Base-by-base conservation (phyloP, 2,113 vertebrate species). In the Cyanoramphus novaezelandiae region DNA sequence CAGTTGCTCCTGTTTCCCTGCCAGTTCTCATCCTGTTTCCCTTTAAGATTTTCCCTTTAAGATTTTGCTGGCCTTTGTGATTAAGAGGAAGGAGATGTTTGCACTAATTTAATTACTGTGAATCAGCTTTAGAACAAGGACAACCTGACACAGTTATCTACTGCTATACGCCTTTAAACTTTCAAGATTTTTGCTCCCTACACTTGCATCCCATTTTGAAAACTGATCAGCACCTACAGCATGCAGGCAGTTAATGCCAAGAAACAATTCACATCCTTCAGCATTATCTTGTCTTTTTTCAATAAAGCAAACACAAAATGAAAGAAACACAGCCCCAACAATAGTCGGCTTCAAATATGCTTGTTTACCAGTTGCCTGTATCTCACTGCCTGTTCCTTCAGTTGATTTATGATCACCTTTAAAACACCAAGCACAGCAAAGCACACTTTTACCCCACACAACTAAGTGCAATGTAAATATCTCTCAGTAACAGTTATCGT, bases 301-400 rank as follows among this genome's bases (percentile, higher is more conserved):
- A 43, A 12, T 67, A n/a, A 33, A 28, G 35, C n/a, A 79, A 78
- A 78, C 8, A 78, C 12, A 92, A 68, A 84, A 79, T 15, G 8
- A 72, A 82, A 59, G 17, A 74, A 74, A 63, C 8, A 55, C 18
- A 70, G 19, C 20, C 21, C 11, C 10, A 74, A 23, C 43, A 78
- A 28, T 1, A 62, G 23, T 4, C 2, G 27, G 23, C 16, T 52
- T 62, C 41, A 63, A 39, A 50, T 29, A 33, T 1, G 0, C 21
- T 27, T 74, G 17, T 28, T 83, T 65, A 83, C 20, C 41, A 65
- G 65, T 41, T 28, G 67, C n/a, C 46, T 49, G 1, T 37, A 39
- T 16, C 16, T 44, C 12, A 31, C 31, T 1, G 0, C 17, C 12
- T 43, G 10, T 31, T 67, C 25, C 27, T 74, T 33, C 12, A 37